phyloP scores from a whole-genome alignment of 2,888 invertebrate genomes.

The Lymantria dispar region DNA sequence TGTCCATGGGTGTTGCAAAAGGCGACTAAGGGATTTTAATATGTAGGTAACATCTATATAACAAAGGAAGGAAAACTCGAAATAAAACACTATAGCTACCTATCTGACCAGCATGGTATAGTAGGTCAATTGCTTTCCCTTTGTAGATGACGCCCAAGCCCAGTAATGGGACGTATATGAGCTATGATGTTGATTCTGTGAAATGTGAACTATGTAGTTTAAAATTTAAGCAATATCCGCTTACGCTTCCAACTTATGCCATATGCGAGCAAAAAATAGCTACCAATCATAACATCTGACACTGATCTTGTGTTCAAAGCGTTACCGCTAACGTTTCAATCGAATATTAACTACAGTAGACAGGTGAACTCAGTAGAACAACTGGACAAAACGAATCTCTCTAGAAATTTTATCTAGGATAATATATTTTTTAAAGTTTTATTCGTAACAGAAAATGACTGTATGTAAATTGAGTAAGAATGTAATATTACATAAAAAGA shows the following conservation, averaged over 20 bases:
- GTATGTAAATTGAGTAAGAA: too few species aligned
- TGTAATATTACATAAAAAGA: too few species aligned
- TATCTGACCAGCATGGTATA: too few species aligned
- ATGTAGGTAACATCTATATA: too few species aligned
- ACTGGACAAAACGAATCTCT: not conserved
- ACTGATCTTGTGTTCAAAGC: conserved; percentile 44
- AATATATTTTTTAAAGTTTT: too few species aligned
- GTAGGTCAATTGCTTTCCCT: too few species aligned
- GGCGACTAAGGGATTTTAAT: too few species aligned
- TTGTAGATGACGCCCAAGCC: too few species aligned
- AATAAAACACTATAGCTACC: too few species aligned
- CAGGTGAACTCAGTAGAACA: conserved; percentile 5
- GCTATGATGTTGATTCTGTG: not conserved
- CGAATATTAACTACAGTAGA: conserved; percentile 35
- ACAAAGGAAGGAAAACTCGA: too few species aligned
- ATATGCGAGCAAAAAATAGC: conserved; percentile 37
- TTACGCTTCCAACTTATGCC: conserved; percentile 8
- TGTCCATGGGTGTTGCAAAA: too few species aligned
- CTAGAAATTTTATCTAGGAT: not conserved
- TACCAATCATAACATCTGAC: conserved; percentile 54
- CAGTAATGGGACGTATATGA: not conserved
- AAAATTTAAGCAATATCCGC: not conserved
- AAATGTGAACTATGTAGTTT: not conserved
- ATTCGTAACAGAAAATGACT: too few species aligned
- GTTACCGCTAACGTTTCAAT: conserved; percentile 46